These are phyloP conservation scores for Chirona hameri DNA, from an alignment of 2,888 invertebrate species.

Conservation along the genomic window DNA sequence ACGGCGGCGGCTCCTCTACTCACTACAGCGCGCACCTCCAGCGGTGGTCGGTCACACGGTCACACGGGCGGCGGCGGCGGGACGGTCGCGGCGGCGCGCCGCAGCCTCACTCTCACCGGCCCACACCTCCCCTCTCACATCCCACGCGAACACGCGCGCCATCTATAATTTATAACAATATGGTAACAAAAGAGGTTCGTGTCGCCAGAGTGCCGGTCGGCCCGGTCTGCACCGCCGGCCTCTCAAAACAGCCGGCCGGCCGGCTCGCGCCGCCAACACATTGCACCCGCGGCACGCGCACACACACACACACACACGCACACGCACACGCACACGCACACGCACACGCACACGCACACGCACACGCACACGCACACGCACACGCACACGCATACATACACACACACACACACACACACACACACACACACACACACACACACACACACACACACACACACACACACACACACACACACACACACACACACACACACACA, in stretches of 20 bases:
- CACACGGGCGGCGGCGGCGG: background rate
- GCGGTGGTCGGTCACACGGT: background rate
- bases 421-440: background rate
- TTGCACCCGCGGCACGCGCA: too few relatives aligned
- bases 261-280: background rate
- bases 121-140: background rate
- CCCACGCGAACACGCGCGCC: background rate
- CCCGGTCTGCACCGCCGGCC: background rate
- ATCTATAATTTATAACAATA: constrained; percentile 24
- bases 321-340: background rate
- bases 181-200: constrained; percentile 24
- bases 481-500: background rate
- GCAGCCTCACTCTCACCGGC: background rate
- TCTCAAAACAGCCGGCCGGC: background rate
- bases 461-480: background rate
- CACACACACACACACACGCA: background rate
- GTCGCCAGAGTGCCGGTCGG: background rate
- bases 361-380: background rate
- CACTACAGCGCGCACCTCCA: background rate
- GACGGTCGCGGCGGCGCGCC: background rate
- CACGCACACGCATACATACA: background rate
- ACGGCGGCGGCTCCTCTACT: background rate
- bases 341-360: background rate
- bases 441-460: background rate
- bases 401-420: background rate